Percentiles rank a stretch among this genome's conserved stretches.
These are phyloP conservation scores for Micromesistius poutassou DNA, from an alignment of 2,797 vertebrate species.

Conservation along the genomic window DNA sequence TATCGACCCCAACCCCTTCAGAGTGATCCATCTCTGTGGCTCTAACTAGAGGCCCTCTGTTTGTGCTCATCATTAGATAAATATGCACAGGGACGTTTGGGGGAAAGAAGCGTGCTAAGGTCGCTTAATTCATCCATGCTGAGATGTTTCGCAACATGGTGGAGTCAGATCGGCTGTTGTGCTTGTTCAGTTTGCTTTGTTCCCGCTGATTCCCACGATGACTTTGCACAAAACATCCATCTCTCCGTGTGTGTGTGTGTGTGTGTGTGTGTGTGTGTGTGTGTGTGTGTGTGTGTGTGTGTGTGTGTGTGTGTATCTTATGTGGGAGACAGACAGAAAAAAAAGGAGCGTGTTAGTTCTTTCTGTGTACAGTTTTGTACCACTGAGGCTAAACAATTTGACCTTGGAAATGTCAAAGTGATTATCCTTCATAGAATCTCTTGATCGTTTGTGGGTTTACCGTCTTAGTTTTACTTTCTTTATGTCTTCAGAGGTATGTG, in stretches of 20 bases:
- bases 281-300: neutral
- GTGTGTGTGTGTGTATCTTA: neutral
- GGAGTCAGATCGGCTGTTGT: neutral
- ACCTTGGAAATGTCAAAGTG: neutral
- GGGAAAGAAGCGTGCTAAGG: neutral
- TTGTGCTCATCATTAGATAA: slow-evolving; percentile 1
- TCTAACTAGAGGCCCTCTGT: neutral
- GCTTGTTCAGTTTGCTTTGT: neutral
- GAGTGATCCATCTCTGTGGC: neutral
- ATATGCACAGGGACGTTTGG: neutral
- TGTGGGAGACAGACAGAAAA: neutral
- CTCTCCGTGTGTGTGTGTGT: neutral
- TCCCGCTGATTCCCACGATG: slow-evolving; percentile 1
- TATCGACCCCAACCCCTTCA: neutral
- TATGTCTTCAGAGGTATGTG: slow-evolving; percentile 4
- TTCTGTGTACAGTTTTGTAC: neutral
- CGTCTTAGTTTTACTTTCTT: no score
- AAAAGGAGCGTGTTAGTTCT: neutral
- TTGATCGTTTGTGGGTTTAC: neutral
- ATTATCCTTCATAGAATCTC: neutral
- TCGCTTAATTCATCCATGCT: neutral
- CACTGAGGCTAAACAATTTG: neutral
- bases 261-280: neutral
- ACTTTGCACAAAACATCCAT: neutral
- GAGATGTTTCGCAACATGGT: neutral